phyloP scores from a whole-genome alignment of 1,140 invertebrate genomes.

The Amphibalanus amphitrite region DNA sequence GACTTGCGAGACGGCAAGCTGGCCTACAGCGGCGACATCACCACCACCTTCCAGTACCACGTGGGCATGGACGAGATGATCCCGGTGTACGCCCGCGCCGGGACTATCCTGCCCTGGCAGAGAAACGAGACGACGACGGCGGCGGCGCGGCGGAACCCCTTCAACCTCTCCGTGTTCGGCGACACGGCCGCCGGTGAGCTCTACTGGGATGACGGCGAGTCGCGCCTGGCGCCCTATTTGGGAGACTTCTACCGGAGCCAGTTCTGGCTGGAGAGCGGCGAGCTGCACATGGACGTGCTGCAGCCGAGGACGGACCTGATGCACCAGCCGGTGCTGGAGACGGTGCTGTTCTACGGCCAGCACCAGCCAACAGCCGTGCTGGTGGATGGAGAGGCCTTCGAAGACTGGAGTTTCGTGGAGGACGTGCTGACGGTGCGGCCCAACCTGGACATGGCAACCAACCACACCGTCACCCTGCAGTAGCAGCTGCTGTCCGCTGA shows the following conservation, averaged over 20 bases:
- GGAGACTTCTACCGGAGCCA: not conserved
- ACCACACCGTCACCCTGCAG: too few species aligned
- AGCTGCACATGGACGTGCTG: too few species aligned
- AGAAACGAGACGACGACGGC: constrained; percentile 9
- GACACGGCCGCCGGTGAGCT: constrained; percentile 13
- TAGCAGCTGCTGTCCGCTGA: too few species aligned
- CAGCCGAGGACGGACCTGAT: too few species aligned
- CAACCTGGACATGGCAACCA: too few species aligned
- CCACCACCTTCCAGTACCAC: not conserved
- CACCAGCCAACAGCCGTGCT: too few species aligned
- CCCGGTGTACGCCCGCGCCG: constrained; percentile 11
- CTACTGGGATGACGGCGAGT: constrained; percentile 20
- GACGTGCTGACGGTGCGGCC: too few species aligned
- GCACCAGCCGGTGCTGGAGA: too few species aligned
- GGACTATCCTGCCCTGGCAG: constrained; percentile 11
- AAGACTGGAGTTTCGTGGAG: too few species aligned
- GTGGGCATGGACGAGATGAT: constrained; percentile 9
- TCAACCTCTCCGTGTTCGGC: constrained; percentile 9
- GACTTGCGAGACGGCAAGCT: not conserved
- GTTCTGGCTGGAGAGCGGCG: too few species aligned
- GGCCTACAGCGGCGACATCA: not conserved
- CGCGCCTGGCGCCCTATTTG: not conserved
- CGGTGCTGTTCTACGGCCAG: too few species aligned
- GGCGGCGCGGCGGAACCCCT: constrained; percentile 4
- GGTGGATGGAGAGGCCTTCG: too few species aligned